Conservation (phyloP, 2,113 vertebrate genomes). For the Sclerurus mexicanus region DNA sequence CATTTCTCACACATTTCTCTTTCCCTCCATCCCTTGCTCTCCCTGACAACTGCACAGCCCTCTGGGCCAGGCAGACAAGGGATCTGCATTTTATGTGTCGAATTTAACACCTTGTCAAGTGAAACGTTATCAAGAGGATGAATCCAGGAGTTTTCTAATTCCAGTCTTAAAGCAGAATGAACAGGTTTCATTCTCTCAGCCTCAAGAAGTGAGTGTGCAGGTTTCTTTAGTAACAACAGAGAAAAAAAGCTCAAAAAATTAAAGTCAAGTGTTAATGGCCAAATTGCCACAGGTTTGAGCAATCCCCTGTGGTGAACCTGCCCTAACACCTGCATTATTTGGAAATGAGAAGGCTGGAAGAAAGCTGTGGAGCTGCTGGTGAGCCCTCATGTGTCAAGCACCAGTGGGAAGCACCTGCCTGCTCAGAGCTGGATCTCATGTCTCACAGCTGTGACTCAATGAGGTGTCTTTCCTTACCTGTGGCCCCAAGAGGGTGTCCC, state of each 20-base stretch:
- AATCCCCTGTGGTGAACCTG: neutral
- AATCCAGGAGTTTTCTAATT: neutral
- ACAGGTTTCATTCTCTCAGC: neutral
- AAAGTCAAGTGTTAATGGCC: neutral
- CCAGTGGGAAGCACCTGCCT: neutral
- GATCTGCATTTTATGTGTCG: accelerated
- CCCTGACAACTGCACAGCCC: neutral
- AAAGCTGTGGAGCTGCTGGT: neutral
- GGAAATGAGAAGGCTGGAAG: neutral
- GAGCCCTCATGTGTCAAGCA: neutral
- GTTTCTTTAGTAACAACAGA: neutral
- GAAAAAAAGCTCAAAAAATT: neutral
- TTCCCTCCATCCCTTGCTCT: neutral
- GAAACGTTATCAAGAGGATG: neutral
- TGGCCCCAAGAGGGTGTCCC: constrained; percentile 95
- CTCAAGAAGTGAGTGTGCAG: neutral
- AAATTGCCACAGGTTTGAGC: neutral
- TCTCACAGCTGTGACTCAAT: neutral
- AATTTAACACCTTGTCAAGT: accelerated
- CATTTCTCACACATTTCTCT: neutral
- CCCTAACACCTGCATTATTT: neutral
- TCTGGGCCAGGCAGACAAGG: neutral
- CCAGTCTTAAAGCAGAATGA: neutral
- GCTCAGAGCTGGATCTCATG: neutral
- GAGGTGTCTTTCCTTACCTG: constrained; percentile 76